Base-by-base conservation (phyloP, 2,888 invertebrate species). In the Drepana falcataria region DNA sequence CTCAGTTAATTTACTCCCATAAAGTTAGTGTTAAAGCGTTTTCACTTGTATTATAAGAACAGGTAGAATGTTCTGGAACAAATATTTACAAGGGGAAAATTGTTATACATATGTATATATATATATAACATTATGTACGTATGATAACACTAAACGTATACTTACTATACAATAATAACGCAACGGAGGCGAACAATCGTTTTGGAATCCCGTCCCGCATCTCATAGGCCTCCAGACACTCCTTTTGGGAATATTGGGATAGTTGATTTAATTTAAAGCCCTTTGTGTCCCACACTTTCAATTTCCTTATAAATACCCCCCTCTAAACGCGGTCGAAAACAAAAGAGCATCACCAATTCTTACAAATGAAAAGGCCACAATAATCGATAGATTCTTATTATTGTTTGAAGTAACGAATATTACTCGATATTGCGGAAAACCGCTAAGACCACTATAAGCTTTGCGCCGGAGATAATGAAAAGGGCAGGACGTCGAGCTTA, bases 251-350 rank as follows among this genome's bases (percentile, higher is more conserved):
- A 81, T 84, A 86, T 84, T 79, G 78, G 77, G 74, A 69, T 74
- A 75, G 76, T 81, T 82, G 85, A 85, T 87, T 87, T 84, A 86
- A 87, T 86, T 85, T 83, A 81, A 81, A 81, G 68, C 79, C 85
- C 83, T 86, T 86, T 87, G 82, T 83, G 81, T 74, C 77, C 78
- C 77, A 77, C 81, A 82, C 78, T 82, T 83, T 77, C 81, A 82
- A 85, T 82, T 81, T 80, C 75, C 78, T 79, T 82, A 85, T 83
- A 86, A 83, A 85, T 76, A 80, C 64, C 72, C 66, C 68, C 69
- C 73, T 65, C 79, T 80, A 79, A 79, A 78, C 37, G 66, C 66
- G 62, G 68, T 58, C 74, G 71, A 77, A 85, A 85, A 83, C 83
- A 83, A 84, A 71, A 78, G 75, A 73, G 65, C 66, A 61, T 63